Evolutionary conservation across 2,888 invertebrate species (phyloP).

Genomic region (Furcula furcula): DNA sequence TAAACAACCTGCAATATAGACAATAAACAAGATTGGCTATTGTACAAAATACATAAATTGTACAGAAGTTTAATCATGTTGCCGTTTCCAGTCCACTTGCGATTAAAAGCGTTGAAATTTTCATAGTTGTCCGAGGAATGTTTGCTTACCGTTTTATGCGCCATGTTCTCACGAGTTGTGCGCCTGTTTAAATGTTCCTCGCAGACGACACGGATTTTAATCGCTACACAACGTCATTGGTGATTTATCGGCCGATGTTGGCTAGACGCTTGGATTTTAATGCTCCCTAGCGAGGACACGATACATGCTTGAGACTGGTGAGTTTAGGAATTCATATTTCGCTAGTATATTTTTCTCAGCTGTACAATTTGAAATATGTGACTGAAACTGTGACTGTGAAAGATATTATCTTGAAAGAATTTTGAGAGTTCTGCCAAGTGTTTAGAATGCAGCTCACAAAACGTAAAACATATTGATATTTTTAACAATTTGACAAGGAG

Average conservation of each 20-base stretch:
- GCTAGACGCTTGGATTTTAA: slow-evolving; percentile 38
- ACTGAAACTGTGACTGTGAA: neutral
- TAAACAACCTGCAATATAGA: neutral
- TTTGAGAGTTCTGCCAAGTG: neutral
- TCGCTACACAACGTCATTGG: slow-evolving; percentile 61
- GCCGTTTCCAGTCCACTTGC: slow-evolving; percentile 16
- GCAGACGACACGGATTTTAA: slow-evolving; percentile 67
- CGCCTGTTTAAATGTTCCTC: slow-evolving; percentile 50
- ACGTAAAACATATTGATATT: neutral
- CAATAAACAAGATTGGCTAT: neutral
- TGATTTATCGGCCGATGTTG: slow-evolving; percentile 58
- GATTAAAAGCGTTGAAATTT: slow-evolving; percentile 28
- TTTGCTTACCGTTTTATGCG: slow-evolving; percentile 46
- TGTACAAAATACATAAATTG: slow-evolving; percentile 1
- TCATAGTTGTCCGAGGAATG: slow-evolving; percentile 35
- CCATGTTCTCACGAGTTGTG: slow-evolving; percentile 64
- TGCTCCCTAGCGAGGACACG: slow-evolving; percentile 29
- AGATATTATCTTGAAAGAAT: neutral
- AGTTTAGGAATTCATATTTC: slow-evolving; percentile 16
- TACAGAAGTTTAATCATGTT: slow-evolving; percentile 9
- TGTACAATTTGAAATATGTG: slow-evolving; percentile 6
- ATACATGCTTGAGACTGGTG: slow-evolving; percentile 22
- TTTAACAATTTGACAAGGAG: slow-evolving; percentile 3
- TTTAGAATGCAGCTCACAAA: too few relatives aligned
- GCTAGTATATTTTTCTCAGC: slow-evolving; percentile 20